These are phyloP conservation scores for Lepus townsendii DNA, from an alignment of 2,797 vertebrate genomes.

Conservation along the genomic window DNA sequence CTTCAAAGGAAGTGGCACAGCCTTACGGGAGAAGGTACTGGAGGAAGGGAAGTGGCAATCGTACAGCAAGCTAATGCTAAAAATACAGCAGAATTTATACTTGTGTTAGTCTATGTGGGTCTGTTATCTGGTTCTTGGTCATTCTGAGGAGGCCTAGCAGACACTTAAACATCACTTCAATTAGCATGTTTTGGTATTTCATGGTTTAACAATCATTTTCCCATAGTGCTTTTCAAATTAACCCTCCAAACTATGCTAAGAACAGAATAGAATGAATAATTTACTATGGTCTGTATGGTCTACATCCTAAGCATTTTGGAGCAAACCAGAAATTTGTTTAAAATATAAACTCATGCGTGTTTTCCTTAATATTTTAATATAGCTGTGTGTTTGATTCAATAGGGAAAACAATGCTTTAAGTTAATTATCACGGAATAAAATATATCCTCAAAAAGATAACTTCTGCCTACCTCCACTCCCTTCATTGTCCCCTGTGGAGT, in stretches of 20 bases:
- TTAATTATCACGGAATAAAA: not conserved
- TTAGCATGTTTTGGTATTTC: not conserved
- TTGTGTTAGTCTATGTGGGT: not conserved
- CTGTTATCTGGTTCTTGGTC: not conserved
- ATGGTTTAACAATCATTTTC: conserved; percentile 14
- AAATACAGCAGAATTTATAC: not conserved
- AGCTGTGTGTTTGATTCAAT: not conserved
- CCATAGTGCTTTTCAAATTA: not conserved
- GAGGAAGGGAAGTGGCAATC: not conserved
- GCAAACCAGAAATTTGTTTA: not conserved
- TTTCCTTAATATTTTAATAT: not conserved
- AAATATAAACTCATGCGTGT: not conserved
- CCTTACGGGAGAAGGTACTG: not conserved
- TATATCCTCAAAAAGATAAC: not conserved
- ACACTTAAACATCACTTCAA: not conserved
- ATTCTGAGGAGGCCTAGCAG: not conserved
- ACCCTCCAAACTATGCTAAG: not conserved
- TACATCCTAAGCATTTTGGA: not conserved
- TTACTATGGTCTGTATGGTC: not conserved
- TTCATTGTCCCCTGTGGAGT: not conserved
- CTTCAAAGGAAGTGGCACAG: not conserved
- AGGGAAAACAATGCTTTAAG: conserved; percentile 9
- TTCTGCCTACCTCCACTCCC: accelerated
- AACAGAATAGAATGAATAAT: not conserved
- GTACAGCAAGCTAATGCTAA: not conserved